Evolutionary conservation across 2,113 vertebrate genomes (phyloP), one percentile per base, ranked within the genome.

Genomic region (Cricetomys ansorgei): DNA sequence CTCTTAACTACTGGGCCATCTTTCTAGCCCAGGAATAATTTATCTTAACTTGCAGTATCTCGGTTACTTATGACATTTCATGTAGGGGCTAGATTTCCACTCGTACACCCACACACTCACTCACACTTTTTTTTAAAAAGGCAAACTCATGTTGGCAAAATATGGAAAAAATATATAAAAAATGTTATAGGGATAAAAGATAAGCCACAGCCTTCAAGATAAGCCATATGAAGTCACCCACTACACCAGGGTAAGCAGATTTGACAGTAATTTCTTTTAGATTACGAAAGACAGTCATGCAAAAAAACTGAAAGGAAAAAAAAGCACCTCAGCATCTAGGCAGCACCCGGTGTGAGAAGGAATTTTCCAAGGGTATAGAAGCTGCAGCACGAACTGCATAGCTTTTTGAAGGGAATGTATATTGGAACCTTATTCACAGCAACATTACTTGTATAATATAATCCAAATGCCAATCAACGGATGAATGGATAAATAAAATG

Each of bases 71-170:
- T n/a, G n/a, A n/a, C 13, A 83, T 70, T 92, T 73, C n/a, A 72
- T 67, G 92, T 16, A 87, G 40, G 2, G n/a, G 75, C n/a, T 57
- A 88, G 48, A 84, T 62, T 96, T 55, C 69, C 12, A 65, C 7
- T 57, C 34, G 50, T 0, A 55, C 48, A 29, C 27, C 5, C 4
- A 37, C 45, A 23, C 31, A 64, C 7, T 21, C 19, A 50, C 5
- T 21, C 29, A 45, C 37, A 21, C 16, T 34, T 17, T 15, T 40
- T 43, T n/a, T 40, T 67, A 57, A 93, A 89, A 64, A 31, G 31
- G 45, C 16, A 91, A 72, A 88, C 62, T 23, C 57, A 96, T 81
- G 53, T 55, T 67, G 34, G 37, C 55, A 94, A 88, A 93, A 87
- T 23, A n/a, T n/a, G n/a, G n/a, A n/a, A n/a, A n/a, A 75, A 75